These are phyloP conservation scores for Rhynchonycteris naso DNA, from an alignment of 2,797 vertebrate species.

Conservation along the genomic window DNA sequence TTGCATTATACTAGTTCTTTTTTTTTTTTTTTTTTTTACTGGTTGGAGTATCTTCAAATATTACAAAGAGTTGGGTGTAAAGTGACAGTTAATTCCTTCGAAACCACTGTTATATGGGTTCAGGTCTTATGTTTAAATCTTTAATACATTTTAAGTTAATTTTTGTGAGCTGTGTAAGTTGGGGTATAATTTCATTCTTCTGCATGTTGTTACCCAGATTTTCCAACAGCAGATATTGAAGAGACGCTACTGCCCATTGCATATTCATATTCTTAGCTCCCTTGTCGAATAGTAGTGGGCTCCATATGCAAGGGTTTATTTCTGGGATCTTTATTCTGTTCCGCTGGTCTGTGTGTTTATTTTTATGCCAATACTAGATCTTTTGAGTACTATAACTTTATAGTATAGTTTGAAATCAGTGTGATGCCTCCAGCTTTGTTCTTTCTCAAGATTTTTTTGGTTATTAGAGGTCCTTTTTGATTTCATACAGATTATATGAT, in stretches of 20 bases:
- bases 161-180: background rate
- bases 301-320: background rate
- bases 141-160: background rate
- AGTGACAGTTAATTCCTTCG: background rate
- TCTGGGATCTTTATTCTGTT: background rate
- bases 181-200: background rate
- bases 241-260: background rate
- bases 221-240: background rate
- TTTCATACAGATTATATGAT: conserved; percentile 1
- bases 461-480: background rate
- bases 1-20: background rate
- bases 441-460: background rate
- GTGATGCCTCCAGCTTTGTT: background rate
- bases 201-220: background rate
- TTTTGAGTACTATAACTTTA: background rate
- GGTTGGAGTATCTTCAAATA: background rate
- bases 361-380: background rate
- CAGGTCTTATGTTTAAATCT: background rate
- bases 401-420: background rate
- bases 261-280: background rate
- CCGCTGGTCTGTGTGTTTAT: background rate
- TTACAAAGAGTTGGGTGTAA: background rate
- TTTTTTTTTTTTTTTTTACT: background rate
- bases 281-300: background rate
- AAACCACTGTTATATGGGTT: background rate